These are phyloP conservation scores for Drosophila ogumai DNA, from an alignment of 1,140 invertebrate genomes.

Conservation along the genomic window DNA sequence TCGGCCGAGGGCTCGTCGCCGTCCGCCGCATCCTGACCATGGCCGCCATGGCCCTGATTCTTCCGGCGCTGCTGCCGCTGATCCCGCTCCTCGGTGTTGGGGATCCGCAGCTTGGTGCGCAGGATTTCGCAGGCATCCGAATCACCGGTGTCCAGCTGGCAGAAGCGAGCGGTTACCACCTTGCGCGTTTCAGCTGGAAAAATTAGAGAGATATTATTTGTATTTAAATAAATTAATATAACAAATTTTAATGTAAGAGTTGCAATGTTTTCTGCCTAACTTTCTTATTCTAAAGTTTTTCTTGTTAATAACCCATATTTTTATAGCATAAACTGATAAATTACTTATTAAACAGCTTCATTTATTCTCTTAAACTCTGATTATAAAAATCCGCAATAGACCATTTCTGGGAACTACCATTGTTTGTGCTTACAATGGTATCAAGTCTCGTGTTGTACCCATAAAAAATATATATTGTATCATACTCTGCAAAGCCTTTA, in stretches of 20 bases:
- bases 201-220: no score
- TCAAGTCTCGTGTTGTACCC: neutral
- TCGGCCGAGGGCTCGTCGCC: slow-evolving; percentile 29
- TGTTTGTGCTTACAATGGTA: neutral
- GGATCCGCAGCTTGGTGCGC: slow-evolving; percentile 58
- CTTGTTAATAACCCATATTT: no score
- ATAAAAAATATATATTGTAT: neutral
- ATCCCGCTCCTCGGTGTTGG: slow-evolving; percentile 26
- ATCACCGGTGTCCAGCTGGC: slow-evolving; percentile 79
- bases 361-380: no score
- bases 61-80: slow-evolving; percentile 58
- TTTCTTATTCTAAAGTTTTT: no score
- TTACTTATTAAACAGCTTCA: neutral
- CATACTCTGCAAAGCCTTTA: neutral
- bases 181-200: slow-evolving; percentile 57
- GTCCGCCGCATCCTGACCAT: slow-evolving; percentile 45
- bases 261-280: no score
- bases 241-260: no score
- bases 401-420: neutral
- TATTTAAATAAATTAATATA: no score
- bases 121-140: slow-evolving; percentile 78
- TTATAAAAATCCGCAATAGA: neutral
- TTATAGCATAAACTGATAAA: neutral
- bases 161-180: slow-evolving; percentile 77
- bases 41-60: slow-evolving; percentile 36